Base-by-base conservation (phyloP, 2,797 vertebrate species). In the Epinephelus coioides region DNA sequence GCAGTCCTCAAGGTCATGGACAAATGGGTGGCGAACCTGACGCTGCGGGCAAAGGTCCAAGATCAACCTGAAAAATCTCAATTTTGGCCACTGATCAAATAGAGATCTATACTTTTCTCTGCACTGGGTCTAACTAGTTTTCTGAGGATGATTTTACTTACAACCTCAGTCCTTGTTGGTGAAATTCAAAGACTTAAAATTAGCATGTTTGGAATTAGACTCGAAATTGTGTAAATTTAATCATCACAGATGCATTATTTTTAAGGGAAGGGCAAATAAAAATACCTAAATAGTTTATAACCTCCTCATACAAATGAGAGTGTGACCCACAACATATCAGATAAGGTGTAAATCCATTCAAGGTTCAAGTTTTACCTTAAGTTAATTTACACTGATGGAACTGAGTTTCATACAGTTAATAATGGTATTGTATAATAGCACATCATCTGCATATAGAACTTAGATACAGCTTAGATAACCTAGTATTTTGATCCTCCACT, bases 1-100 rank as follows among this genome's bases (percentile, higher is more conserved):
- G 94, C 97, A 99, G 94, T 98, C 97, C 93, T 97, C 96, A 74
- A 99, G 96, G 90, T 97, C 93, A 55, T 98, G 98, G 89, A 99
- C 93, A 90, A 99, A 99, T 60, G 98, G 97, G 92, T 99, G 98
- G 81, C 62, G 95, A 79, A 98, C 94, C 94, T 97, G 97, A 93
- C 96, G 95, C 98, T 99, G 96, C 9, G 77, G 90, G 91, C 83
- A 93, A 85, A 92, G 78, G 79, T 90, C 81, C 90, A 81, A 94
- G 78, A 88, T 90, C 81, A 91, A 84, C 51, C 79, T 71, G 79
- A 76, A 87, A 84, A 78, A 68, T 69, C 78, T 86, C 13, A 56
- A 19, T 71, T 70, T 40, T 72, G 66, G 57, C 73, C 56, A 67
- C 15, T 0, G 40, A 61, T 74, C 60, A 82, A 55, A 74, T n/a